phyloP scores from a whole-genome alignment of 2,888 invertebrate species.

The Lapara coniferarum region DNA sequence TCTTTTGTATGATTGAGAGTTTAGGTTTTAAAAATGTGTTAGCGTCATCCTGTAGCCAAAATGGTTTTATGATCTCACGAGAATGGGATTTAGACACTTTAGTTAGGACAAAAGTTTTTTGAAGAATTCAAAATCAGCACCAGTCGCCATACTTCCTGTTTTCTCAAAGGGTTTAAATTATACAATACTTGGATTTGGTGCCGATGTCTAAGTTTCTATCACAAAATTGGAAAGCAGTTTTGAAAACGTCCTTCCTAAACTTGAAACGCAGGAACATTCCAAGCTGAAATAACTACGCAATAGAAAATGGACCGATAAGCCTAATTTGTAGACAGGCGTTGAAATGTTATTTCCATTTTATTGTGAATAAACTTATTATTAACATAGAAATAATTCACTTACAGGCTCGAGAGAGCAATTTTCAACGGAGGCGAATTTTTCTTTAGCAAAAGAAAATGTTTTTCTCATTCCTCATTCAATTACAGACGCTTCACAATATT shows the following conservation, averaged over 20 bases:
- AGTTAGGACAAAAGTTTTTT: too few relatives aligned
- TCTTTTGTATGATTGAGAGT: background rate
- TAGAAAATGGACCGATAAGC: conserved; percentile 38
- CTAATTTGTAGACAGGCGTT: conserved; percentile 42
- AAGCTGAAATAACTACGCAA: background rate
- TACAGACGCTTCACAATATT: conserved; percentile 75
- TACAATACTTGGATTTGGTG: too few relatives aligned
- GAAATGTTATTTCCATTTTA: conserved; percentile 58
- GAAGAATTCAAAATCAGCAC: too few relatives aligned
- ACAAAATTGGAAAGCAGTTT: too few relatives aligned
- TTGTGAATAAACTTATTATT: conserved; percentile 79
- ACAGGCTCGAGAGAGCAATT: conserved; percentile 42
- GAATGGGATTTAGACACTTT: too few relatives aligned
- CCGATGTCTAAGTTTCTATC: too few relatives aligned
- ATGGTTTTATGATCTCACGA: too few relatives aligned
- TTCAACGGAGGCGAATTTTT: conserved; percentile 36
- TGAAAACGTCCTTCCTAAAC: background rate
- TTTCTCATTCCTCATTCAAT: conserved; percentile 67
- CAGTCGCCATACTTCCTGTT: too few relatives aligned
- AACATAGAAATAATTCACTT: conserved; percentile 77
- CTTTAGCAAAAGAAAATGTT: conserved; percentile 48
- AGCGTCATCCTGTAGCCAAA: too few relatives aligned
- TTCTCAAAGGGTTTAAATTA: too few relatives aligned
- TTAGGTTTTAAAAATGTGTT: too few relatives aligned
- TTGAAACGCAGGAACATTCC: background rate